Base-by-base conservation (phyloP, 2,888 invertebrate genomes). In the Dolichomitus sp. region DNA sequence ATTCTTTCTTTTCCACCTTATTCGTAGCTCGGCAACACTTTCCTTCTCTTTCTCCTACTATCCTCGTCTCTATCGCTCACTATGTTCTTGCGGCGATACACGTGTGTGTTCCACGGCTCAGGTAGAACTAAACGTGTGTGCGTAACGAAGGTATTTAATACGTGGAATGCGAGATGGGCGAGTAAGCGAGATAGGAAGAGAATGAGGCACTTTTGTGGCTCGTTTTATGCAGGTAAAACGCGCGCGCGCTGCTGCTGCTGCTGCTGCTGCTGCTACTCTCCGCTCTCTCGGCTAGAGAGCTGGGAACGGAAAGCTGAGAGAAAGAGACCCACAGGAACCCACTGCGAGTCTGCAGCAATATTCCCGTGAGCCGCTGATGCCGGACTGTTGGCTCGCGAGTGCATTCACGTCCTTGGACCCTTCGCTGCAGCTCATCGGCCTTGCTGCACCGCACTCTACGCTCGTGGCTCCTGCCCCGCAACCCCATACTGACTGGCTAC, bases 91-190 rank as follows among this genome's bases (percentile, higher is more conserved):
- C 7, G 0, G 37, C 1, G 37, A 37, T 37, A 37, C 9, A 9
- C 27, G 0, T n/a, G 19, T 23, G 27, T 23, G 30, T 57, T n/a
- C 12, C n/a, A 42, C 17, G 19, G 40, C 23, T 19, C 14, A 30
- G 61, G 30, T 33, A 30, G 14, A 11, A 6, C 50, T 54, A 48
- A 30, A 14, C 27, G 45, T 66, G 81, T 81, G 54, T 40, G 50
- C 65, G 80, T 78, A 69, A 78, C 77, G 85, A 68, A 87, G 87
- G 88, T 86, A 88, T 90, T 90, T 90, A 89, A 90, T 88, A 88
- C 86, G 84, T 80, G 86, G 90, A 88, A 89, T 88, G 86, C 81
- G 79, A 77, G 80, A 73, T 83, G 79, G 80, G 79, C 82, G 65
- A 45, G 65, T 4, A 50, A 66, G 76, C 33, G 70, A 76, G 57